Evolutionary conservation across 2,888 invertebrate species (phyloP).

Genomic region (Phlogophora meticulosa): DNA sequence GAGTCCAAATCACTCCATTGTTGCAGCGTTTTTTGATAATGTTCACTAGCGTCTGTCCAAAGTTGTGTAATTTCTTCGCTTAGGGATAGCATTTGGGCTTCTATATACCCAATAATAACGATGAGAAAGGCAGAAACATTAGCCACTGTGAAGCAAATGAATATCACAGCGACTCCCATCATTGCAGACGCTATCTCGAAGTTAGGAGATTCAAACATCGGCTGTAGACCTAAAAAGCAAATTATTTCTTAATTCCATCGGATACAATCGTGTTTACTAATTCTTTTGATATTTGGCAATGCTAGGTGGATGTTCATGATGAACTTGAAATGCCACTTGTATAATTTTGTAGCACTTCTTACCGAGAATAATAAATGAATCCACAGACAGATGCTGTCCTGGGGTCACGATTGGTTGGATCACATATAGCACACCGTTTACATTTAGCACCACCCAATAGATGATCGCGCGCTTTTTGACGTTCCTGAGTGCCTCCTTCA

Average conservation of each 20-base stretch:
- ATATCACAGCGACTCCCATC: constrained; percentile 56
- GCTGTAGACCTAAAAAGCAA: constrained; percentile 74
- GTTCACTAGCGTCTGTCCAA: constrained; percentile 72
- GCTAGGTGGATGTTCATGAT: too few species aligned
- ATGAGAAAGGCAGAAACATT: constrained; percentile 74
- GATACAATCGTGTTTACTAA: too few species aligned
- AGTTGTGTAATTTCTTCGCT: constrained; percentile 73
- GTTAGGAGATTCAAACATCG: constrained; percentile 77
- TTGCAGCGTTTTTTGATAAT: constrained; percentile 30
- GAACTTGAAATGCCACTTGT: too few species aligned
- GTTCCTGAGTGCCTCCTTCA: constrained; percentile 65
- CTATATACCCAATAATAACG: constrained; percentile 74
- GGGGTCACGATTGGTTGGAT: constrained; percentile 68
- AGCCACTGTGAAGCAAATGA: constrained; percentile 70
- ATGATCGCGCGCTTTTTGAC: constrained; percentile 75
- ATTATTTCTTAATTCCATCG: neutral
- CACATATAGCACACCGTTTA: constrained; percentile 69
- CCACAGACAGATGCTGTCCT: constrained; percentile 76
- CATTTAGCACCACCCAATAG: constrained; percentile 72
- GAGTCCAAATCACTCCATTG: constrained; percentile 15
- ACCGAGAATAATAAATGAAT: constrained; percentile 72
- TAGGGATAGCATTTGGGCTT: constrained; percentile 77
- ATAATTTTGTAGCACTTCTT: too few species aligned
- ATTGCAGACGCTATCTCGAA: constrained; percentile 73
- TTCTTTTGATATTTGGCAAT: too few species aligned